Percentiles rank a stretch among this genome's conserved stretches.
Evolutionary conservation across 1,140 invertebrate species (phyloP).

Genomic region (Prorops nasuta): DNA sequence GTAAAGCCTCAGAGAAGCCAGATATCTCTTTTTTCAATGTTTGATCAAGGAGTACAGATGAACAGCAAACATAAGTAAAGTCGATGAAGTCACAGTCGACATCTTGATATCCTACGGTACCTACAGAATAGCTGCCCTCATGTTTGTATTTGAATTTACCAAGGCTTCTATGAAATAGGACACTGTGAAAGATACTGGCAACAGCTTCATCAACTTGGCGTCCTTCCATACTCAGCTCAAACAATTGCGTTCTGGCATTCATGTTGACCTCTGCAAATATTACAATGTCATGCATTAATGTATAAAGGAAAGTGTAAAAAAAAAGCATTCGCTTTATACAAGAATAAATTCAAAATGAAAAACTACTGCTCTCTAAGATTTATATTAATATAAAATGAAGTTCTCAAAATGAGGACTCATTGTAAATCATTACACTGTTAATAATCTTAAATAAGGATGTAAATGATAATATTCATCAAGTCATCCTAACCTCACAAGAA

Average conservation of each 20-base stretch:
- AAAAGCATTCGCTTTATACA: background rate
- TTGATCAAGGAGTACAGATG: conserved; percentile 74
- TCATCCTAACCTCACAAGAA: background rate
- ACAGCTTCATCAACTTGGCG: conserved; percentile 94
- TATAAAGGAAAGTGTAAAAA: background rate
- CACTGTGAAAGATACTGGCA: conserved; percentile 90
- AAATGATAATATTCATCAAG: background rate
- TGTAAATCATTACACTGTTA: too few relatives aligned
- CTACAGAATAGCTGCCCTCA: conserved; percentile 91
- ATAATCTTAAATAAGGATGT: too few relatives aligned
- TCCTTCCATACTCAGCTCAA: conserved; percentile 87
- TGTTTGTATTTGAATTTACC: conserved; percentile 95
- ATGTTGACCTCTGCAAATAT: conserved; percentile 55
- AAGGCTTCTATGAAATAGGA: conserved; percentile 89
- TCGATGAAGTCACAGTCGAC: conserved; percentile 97
- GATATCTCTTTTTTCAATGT: conserved; percentile 79
- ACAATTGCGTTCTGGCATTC: conserved; percentile 86
- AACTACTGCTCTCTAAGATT: background rate
- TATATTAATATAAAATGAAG: conserved; percentile 12
- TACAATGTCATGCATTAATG: background rate
- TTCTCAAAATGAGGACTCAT: too few relatives aligned
- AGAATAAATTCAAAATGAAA: background rate
- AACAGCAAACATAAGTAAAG: conserved; percentile 94
- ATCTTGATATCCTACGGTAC: conserved; percentile 92
- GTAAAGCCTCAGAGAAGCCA: conserved; percentile 80